These are phyloP conservation scores for Calosoma granatense DNA, from an alignment of 1,140 invertebrate genomes.

Conservation along the genomic window DNA sequence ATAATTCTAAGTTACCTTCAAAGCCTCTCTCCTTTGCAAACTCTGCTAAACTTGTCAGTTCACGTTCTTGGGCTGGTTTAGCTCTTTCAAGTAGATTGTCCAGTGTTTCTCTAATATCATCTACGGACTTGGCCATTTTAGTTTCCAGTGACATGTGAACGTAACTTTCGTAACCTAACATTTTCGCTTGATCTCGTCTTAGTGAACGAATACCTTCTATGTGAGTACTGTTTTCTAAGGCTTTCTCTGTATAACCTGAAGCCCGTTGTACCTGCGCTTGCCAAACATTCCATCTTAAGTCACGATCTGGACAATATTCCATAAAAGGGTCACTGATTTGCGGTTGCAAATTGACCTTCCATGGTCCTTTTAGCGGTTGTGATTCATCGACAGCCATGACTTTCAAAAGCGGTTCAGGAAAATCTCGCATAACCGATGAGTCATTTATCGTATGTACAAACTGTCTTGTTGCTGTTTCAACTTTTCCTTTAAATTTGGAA, in stretches of 20 bases:
- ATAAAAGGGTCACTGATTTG: constrained; percentile 61
- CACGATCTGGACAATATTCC: constrained; percentile 70
- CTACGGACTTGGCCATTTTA: constrained; percentile 82
- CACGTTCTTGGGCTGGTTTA: constrained; percentile 60
- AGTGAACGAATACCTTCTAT: constrained; percentile 66
- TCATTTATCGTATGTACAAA: constrained; percentile 61
- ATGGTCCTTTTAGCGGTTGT: constrained; percentile 59
- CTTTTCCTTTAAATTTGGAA: constrained; percentile 50
- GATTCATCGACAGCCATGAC: constrained; percentile 49
- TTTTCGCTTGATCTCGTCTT: constrained; percentile 58
- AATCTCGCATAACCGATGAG: constrained; percentile 53
- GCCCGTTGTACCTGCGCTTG: constrained; percentile 58
- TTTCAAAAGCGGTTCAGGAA: constrained; percentile 60
- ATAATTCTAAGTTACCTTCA: constrained; percentile 55
- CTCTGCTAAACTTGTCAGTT: constrained; percentile 58
- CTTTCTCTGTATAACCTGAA: constrained; percentile 51
- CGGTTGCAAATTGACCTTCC: constrained; percentile 65
- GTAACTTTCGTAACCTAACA: constrained; percentile 70
- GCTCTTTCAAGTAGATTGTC: constrained; percentile 54
- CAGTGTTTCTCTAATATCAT: constrained; percentile 66
- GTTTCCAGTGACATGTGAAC: constrained; percentile 86
- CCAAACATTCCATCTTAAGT: constrained; percentile 74
- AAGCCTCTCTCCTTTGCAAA: constrained; percentile 71
- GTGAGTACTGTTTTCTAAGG: constrained; percentile 58
- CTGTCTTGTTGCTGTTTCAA: constrained; percentile 45